These are phyloP conservation scores for Brachionus rubens DNA, from an alignment of 1,140 invertebrate species.

Conservation along the genomic window DNA sequence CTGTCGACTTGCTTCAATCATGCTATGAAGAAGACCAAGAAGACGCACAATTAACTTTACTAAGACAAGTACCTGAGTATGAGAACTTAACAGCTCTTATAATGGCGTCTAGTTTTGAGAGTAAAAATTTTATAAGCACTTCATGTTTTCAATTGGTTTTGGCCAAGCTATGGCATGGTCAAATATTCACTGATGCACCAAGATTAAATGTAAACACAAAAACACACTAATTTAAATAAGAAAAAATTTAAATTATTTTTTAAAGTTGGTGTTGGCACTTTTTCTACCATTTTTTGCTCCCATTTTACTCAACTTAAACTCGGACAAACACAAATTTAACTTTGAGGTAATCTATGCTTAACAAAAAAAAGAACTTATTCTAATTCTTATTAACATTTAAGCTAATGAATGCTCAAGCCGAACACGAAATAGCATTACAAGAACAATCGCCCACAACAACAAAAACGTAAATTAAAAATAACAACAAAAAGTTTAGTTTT, in stretches of 20 bases:
- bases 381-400: too few species aligned
- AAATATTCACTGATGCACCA: not conserved
- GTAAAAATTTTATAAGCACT: conserved; percentile 9
- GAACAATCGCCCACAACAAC: too few species aligned
- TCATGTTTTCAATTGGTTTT: conserved; percentile 14
- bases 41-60: not conserved
- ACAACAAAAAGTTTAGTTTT: too few species aligned
- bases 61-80: conserved; percentile 28
- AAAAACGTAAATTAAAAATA: too few species aligned
- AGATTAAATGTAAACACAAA: not conserved
- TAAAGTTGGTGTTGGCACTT: not conserved
- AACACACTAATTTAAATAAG: not conserved
- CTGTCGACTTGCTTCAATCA: conserved; percentile 11
- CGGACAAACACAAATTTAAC: conserved; percentile 17
- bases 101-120: not conserved
- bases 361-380: not conserved
- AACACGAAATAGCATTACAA: too few species aligned
- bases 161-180: conserved; percentile 37
- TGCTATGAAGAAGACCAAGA: conserved; percentile 3
- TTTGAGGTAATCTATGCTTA: conserved; percentile 1
- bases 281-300: conserved; percentile 21
- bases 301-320: not conserved
- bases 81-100: not conserved
- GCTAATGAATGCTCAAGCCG: too few species aligned
- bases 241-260: not conserved